Evolutionary conservation across 2,113 vertebrate genomes (phyloP), one percentile per base, ranked within the genome.

Genomic region (zebrafish (Danio rerio)): DNA sequence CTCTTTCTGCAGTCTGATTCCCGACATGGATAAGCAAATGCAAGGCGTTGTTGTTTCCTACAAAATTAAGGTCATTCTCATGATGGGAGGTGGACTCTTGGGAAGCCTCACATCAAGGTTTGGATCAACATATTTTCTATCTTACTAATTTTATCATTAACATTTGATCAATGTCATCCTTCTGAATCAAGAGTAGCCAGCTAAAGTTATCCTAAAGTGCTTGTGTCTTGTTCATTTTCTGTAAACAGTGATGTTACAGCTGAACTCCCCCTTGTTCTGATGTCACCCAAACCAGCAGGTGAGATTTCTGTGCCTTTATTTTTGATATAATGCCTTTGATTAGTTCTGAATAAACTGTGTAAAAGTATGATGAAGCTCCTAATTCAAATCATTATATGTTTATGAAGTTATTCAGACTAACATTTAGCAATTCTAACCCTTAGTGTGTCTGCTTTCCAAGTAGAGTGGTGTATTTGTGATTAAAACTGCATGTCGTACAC

Each of bases 31-130:
- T 61, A 97, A 96, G 88, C 94, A 97, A 43, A 92, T 96, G 59
- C 89, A 95, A 86, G 95, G 96, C 88, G 96, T 97, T 78, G 43
- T 97, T 70, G 89, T 98, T 55, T 94, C 95, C 88, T 98, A 98
- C 90, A 97, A 95, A 94, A 90, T 98, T 83, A 97, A 93, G 89
- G 93, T 96, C 86, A 96, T 91, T 83, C 85, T 98, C 40, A 66
- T 93, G 85, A 92, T 95, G 68, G 93, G 93, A 81, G 94, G 95
- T 88, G 95, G 96, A 75, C 93, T 96, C 81, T 88, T 97, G 81
- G 94, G 95, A 70, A 95, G 95, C 82, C 92, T 98, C 10, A 96
- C 93, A 69, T 90, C 93, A 91, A 96, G 96, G 95, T 98, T 91
- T 94, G 86, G 9, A 21, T 55, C 43, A 31, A 11, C 0, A 59